phyloP scores from a whole-genome alignment of 2,113 vertebrate species.

The Oncorhynchus masou region DNA sequence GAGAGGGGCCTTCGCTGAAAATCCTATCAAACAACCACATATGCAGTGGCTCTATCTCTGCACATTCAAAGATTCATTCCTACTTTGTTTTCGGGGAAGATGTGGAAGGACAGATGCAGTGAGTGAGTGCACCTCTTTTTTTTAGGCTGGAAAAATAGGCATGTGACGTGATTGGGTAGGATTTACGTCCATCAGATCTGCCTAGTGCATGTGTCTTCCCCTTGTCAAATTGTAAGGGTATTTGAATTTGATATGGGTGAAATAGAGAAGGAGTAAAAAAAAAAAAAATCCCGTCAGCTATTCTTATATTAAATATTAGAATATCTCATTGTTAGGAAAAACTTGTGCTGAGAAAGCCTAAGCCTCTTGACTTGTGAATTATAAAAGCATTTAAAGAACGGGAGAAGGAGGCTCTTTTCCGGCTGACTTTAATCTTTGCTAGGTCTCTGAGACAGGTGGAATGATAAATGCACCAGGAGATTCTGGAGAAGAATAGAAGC shows the following conservation, averaged over 20 bases:
- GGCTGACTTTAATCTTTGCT: conserved; percentile 79
- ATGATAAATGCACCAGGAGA: conserved; percentile 67
- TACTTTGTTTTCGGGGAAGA: background rate
- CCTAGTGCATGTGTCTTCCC: conserved; percentile 22
- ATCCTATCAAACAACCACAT: conserved; percentile 1
- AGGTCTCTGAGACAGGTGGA: conserved; percentile 79
- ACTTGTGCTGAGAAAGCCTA: conserved; percentile 73
- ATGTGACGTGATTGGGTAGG: conserved; percentile 48
- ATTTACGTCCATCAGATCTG: conserved; percentile 51
- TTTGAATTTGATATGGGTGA: conserved; percentile 39
- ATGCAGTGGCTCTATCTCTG: background rate
- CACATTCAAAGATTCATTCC: conserved; percentile 32
- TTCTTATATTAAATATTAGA: conserved; percentile 78
- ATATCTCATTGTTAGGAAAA: conserved; percentile 73
- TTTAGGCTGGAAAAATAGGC: conserved; percentile 32
- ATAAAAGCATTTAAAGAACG: conserved; percentile 70
- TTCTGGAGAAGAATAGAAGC: conserved; percentile 63
- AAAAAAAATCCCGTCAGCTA: conserved; percentile 75
- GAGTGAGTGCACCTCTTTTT: conserved; percentile 6
- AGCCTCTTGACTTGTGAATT: conserved; percentile 80
- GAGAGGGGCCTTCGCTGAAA: conserved; percentile 5
- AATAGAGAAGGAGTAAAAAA: conserved; percentile 1
- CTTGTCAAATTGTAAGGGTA: conserved; percentile 40
- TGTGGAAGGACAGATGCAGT: background rate
- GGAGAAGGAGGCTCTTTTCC: conserved; percentile 43